A percentile compares a stretch with the other conserved stretches of the same genome.
Evolutionary conservation across 1,140 invertebrate species (phyloP).

Genomic region (Tetramorium parvispinum): DNA sequence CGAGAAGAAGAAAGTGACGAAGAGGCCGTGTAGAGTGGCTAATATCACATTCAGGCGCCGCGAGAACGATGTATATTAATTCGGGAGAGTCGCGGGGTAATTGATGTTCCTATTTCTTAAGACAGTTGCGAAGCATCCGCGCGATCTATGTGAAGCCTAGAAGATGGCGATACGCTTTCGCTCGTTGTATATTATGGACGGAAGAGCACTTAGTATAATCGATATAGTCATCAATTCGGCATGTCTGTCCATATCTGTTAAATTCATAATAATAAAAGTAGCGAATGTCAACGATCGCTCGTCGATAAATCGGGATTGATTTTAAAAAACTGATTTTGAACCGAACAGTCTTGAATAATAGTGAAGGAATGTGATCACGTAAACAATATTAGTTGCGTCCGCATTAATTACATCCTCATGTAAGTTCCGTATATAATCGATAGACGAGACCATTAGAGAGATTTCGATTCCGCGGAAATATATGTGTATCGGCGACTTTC

Average conservation of each 20-base stretch:
- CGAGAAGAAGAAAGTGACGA: constrained; percentile 65
- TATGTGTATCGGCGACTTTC: neutral
- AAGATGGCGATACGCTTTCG: constrained; percentile 32
- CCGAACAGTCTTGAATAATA: neutral
- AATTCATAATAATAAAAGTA: constrained; percentile 12
- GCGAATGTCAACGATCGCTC: neutral
- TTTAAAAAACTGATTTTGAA: neutral
- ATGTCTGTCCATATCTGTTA: constrained; percentile 1
- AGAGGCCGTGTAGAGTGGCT: constrained; percentile 21
- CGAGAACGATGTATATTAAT: constrained; percentile 69
- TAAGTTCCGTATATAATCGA: neutral
- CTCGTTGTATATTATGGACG: constrained; percentile 46
- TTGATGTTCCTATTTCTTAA: constrained; percentile 57
- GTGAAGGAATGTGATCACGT: neutral
- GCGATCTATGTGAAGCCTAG: constrained; percentile 5
- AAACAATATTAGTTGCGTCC: neutral
- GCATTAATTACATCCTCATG: neutral
- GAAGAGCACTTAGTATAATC: constrained; percentile 48
- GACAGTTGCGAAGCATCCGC: constrained; percentile 27
- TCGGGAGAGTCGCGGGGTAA: constrained; percentile 62
- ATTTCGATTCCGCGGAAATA: neutral
- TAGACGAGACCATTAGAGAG: neutral
- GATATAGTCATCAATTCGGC: constrained; percentile 24
- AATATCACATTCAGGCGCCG: constrained; percentile 54
- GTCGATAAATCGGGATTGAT: neutral